Conservation (phyloP, 2,113 vertebrate genomes). For the Garra rufa region DNA sequence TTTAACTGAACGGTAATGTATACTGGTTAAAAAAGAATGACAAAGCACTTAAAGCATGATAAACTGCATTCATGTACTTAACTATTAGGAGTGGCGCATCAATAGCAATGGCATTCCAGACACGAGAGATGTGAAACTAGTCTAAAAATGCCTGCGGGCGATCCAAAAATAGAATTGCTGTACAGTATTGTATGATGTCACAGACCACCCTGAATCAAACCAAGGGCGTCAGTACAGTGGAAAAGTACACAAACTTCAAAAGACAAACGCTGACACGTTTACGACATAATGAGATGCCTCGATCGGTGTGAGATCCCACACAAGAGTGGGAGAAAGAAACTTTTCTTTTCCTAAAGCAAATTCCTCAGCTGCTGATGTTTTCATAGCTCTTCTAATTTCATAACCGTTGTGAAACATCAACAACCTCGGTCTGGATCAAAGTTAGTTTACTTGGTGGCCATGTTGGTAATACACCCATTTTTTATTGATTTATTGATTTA, state of each 20-base stretch:
- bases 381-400: slow-evolving; percentile 6
- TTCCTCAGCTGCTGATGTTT: slow-evolving; percentile 8
- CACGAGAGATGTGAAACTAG: background rate
- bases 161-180: slow-evolving; percentile 40
- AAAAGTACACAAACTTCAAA: slow-evolving; percentile 43
- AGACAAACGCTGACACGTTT: slow-evolving; percentile 47
- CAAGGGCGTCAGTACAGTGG: slow-evolving; percentile 29
- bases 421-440: background rate
- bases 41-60: background rate
- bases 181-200: slow-evolving; percentile 45
- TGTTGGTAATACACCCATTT: background rate
- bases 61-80: background rate
- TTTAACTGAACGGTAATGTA: background rate
- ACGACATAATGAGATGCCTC: slow-evolving; percentile 46
- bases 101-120: slow-evolving; percentile 17
- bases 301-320: slow-evolving; percentile 31
- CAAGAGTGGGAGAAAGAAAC: slow-evolving; percentile 30
- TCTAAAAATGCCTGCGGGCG: slow-evolving; percentile 12
- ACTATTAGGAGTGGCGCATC: background rate
- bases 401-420: background rate
- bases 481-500: too few species aligned
- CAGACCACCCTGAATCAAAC: slow-evolving; percentile 47
- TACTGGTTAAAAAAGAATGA: background rate
- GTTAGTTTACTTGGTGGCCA: background rate
- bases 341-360: background rate